Conservation (phyloP, 2,888 invertebrate genomes). For the Mesorhabditis spiculigera region DNA sequence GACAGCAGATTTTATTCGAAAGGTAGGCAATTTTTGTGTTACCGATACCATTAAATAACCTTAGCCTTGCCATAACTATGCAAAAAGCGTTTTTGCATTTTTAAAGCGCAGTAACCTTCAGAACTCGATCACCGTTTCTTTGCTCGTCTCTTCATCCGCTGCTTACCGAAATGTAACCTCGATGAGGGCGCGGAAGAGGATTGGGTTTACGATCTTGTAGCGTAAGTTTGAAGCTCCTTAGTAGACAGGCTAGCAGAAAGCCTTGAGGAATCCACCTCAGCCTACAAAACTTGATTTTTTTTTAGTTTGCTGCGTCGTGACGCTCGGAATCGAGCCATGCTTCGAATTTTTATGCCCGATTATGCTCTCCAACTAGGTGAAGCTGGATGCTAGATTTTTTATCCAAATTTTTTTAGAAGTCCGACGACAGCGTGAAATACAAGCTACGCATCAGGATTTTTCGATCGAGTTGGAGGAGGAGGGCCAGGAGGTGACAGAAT, state of each 20-base stretch:
- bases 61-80: no score
- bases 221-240: background rate
- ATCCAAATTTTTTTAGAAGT: background rate
- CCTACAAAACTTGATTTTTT: no score
- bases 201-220: background rate
- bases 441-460: background rate
- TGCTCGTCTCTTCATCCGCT: background rate
- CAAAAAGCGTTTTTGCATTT: no score
- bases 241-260: background rate
- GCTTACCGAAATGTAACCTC: background rate
- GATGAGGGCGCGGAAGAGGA: background rate
- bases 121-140: background rate
- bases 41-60: no score
- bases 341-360: background rate
- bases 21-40: no score
- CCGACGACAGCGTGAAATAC: background rate
- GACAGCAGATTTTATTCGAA: background rate
- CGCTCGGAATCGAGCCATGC: background rate
- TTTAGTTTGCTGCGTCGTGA: no score
- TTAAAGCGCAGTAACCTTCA: background rate
- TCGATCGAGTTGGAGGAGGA: background rate
- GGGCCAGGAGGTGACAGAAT: background rate
- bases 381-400: no score
- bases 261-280: background rate
- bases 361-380: background rate